Conservation (phyloP, 2,797 vertebrate species). For the Agapornis canus region DNA sequence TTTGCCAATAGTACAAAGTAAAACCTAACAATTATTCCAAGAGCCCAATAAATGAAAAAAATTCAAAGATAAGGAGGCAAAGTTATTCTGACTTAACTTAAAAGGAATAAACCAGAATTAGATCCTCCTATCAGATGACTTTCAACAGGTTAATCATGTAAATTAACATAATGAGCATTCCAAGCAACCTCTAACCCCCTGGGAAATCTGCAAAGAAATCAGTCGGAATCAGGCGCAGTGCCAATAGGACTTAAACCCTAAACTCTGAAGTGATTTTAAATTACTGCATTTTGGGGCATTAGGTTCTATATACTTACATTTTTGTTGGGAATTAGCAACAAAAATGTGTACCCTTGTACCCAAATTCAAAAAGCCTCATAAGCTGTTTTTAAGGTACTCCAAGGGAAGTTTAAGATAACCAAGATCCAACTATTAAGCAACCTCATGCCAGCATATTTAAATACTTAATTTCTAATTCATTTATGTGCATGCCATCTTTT, state of each 20-base stretch:
- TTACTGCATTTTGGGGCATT: neutral
- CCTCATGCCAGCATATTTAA: neutral
- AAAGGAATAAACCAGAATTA: constrained; percentile 13
- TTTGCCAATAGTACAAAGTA: neutral
- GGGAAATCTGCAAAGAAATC: constrained; percentile 8
- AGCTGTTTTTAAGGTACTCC: neutral
- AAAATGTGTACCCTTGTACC: neutral
- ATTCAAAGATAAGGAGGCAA: neutral
- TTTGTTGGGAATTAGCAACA: neutral
- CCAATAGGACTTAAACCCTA: neutral
- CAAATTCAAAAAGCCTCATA: neutral
- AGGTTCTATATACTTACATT: neutral
- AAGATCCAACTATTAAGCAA: neutral
- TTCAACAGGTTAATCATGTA: constrained; percentile 12
- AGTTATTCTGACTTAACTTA: constrained; percentile 8
- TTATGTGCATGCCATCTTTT: neutral
- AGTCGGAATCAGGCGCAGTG: neutral
- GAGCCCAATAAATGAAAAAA: neutral
- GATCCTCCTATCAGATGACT: constrained; percentile 30
- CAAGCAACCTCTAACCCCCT: neutral
- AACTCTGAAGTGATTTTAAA: neutral
- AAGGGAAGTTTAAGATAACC: neutral
- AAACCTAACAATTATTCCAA: neutral
- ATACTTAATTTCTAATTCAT: neutral
- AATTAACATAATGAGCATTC: constrained; percentile 16